Evolutionary conservation across 2,113 vertebrate species (phyloP), one percentile per base, ranked within the genome.

Genomic region (Tichodroma muraria): DNA sequence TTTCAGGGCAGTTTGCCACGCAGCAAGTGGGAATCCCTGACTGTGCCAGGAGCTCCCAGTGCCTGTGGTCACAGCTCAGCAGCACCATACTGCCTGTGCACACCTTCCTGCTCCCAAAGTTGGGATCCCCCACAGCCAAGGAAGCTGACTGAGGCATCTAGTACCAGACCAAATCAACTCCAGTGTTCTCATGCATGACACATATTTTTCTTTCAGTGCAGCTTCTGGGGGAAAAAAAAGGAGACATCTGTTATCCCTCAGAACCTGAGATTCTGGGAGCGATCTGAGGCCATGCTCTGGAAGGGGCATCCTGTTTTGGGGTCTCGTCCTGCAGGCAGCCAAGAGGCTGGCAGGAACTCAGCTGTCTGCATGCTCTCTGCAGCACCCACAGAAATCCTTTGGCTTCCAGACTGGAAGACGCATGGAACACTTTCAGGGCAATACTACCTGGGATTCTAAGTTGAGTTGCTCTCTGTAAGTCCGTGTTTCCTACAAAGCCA

Each of bases 21-120:
- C 5, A 5, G 25, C 0, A 0, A 47, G 44, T 18, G 30, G 31
- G 45, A 49, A 40, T 28, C 15, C 59, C 38, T 11, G 2, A 22
- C 31, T 3, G 1, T 19, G 31, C n/a, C 83, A 70, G 63, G 31
- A 80, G 50, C 22, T 76, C 14, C 65, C 75, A 44, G 35, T 30
- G 35, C 30, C 35, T 47, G 31, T 2, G 1, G 12, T 81, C 38
- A 13, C 37, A 2, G 3, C 22, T 40, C 4, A 4, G 56, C 60
- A 75, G 81, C 69, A 82, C 52, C 1, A 0, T 2, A 16, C 7
- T 50, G 40, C 59, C 56, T 35, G 40, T 14, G 50, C 19, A 8
- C 1, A 4, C 3, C 6, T 30, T 85, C 38, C 45, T 0, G 0
- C 54, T 65, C 37, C 72, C 45, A 10, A 16, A 69, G 47, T 33